These are phyloP conservation scores for Anthonomus grandis DNA, from an alignment of 1,140 invertebrate genomes.

Conservation along the genomic window DNA sequence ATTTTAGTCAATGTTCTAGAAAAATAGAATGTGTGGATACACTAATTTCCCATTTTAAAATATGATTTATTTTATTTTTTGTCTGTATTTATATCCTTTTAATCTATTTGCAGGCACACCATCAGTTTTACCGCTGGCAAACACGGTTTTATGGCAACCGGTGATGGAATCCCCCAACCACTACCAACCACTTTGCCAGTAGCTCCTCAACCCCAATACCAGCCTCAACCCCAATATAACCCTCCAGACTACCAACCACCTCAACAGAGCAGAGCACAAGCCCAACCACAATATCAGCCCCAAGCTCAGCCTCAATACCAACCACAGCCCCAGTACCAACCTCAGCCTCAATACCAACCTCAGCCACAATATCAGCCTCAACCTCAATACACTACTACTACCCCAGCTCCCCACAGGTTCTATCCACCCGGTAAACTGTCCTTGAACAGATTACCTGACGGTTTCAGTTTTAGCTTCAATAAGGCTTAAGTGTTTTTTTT, in stretches of 20 bases:
- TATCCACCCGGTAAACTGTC: constrained; percentile 78
- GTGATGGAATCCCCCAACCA: constrained; percentile 72
- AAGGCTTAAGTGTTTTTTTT: no score
- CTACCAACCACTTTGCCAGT: constrained; percentile 63
- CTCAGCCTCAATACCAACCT: constrained; percentile 48
- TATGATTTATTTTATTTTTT: no score
- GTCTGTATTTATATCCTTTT: background rate
- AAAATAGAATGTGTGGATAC: no score
- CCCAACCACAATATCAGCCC: constrained; percentile 52
- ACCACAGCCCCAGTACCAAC: constrained; percentile 45
- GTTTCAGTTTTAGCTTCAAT: constrained; percentile 41
- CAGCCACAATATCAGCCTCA: constrained; percentile 41
- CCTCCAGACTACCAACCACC: constrained; percentile 55
- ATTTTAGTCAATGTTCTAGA: no score
- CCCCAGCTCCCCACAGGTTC: constrained; percentile 66
- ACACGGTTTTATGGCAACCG: constrained; percentile 72
- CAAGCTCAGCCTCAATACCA: constrained; percentile 51
- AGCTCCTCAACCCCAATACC: constrained; percentile 58
- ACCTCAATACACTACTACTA: constrained; percentile 50
- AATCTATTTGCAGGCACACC: constrained; percentile 54
- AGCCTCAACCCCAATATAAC: constrained; percentile 54
- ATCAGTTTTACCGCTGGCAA: constrained; percentile 84
- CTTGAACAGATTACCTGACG: constrained; percentile 79
- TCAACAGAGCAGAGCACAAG: constrained; percentile 51
- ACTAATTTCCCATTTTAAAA: no score